These are phyloP conservation scores for Mesoclemmys tuberculata DNA, from an alignment of 2,113 vertebrate species.

Conservation along the genomic window DNA sequence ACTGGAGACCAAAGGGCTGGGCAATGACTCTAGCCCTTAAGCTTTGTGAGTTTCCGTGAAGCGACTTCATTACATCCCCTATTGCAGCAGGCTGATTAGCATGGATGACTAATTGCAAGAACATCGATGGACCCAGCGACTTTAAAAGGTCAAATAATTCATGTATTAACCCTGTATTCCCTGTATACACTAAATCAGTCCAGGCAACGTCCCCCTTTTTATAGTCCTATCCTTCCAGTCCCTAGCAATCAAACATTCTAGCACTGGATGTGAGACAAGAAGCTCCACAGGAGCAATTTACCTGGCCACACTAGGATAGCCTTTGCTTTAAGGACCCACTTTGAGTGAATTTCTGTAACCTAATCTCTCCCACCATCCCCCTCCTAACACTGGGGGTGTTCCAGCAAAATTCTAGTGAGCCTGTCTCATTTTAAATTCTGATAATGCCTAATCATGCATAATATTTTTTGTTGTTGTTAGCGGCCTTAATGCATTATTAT, in stretches of 20 bases:
- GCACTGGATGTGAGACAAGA: background rate
- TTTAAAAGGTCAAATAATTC: background rate
- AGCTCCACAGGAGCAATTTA: background rate
- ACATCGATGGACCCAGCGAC: background rate
- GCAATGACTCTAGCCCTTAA: no score
- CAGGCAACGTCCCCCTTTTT: background rate
- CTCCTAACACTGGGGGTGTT: background rate
- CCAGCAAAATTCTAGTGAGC: background rate
- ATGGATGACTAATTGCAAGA: background rate
- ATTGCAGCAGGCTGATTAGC: background rate
- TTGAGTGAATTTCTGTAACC: background rate
- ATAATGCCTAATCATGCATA: background rate
- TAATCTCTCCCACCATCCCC: background rate
- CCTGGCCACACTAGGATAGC: background rate
- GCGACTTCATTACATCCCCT: no score
- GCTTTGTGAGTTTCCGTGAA: no score
- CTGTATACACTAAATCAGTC: background rate
- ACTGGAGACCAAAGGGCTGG: no score
- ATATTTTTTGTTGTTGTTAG: background rate
- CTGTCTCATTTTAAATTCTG: constrained; percentile 13
- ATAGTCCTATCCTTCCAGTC: background rate
- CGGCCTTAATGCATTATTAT: constrained; percentile 43
- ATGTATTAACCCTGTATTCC: background rate
- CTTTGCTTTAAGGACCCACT: background rate
- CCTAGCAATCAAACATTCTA: background rate